Evolutionary conservation across 1,140 invertebrate genomes (phyloP), one percentile per base, ranked within the genome.

Genomic region (Dermatophagoides farinae): DNA sequence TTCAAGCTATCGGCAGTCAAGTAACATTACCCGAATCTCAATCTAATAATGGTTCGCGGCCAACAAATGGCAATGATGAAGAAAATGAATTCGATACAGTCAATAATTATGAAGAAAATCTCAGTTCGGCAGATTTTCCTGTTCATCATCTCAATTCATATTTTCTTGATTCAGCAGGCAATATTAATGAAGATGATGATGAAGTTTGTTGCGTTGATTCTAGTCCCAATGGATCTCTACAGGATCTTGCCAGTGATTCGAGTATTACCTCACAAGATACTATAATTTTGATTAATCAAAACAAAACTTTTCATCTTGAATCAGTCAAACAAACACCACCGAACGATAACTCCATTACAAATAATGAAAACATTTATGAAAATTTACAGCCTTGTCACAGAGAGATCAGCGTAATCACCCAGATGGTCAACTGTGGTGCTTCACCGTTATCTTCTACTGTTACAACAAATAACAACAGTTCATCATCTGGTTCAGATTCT

Each of bases 211-310:
- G 47, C 41, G 25, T 54, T 50, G 46, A 52, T 50, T 55, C 41
- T 61, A 62, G 61, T 60, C 61, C 61, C 16, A 61, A 31, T 22
- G 54, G 54, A 46, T 62, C 61, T 20, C 61, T 62, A 39, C 61
- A 59, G 23, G 62, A 64, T 46, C n/a, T 64, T 4, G 59, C 58
- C 10, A 61, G 59, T 61, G 62, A 64, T 58, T 64, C 62, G 0
- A 61, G 59, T 43, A 54, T 64, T 38, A 64, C 62, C 12, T 61
- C 59, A 37, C 62, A 64, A 49, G 62, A 64, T 47, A 64, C 62
- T 12, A 64, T 64, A n/a, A 64, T 64, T 37, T 46, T 64, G 38
- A 62, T 62, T 38, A 64, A 52, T 16, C 62, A 49, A 20, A 31
- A 59, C 8, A 39, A 57, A 16, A 14, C 38, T 5, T 46, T 20